These are phyloP conservation scores for Dolichallabes microphthalmus DNA, from an alignment of 2,113 vertebrate genomes.

Conservation along the genomic window DNA sequence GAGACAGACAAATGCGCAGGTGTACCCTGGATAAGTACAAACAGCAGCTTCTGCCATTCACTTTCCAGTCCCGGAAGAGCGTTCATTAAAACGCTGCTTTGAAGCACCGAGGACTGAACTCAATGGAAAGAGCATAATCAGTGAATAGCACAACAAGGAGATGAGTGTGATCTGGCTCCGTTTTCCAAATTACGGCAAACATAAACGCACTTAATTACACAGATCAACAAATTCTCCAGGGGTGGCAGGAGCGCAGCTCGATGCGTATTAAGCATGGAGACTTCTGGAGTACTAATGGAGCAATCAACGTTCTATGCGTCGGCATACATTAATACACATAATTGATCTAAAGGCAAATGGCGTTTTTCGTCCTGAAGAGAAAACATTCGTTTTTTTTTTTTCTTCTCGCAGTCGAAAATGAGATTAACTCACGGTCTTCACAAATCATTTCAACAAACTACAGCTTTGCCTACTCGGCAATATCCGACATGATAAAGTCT, in stretches of 20 bases:
- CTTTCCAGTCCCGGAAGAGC: constrained; percentile 36
- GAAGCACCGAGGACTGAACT: constrained; percentile 48
- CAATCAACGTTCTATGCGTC: constrained; percentile 39
- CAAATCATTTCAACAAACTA: constrained; percentile 30
- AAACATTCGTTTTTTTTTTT: constrained; percentile 47
- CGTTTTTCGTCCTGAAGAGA: constrained; percentile 32
- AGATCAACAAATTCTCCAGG: constrained; percentile 70
- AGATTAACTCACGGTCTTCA: constrained; percentile 19
- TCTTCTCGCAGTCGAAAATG: constrained; percentile 33
- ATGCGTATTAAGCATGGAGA: constrained; percentile 69
- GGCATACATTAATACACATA: constrained; percentile 45
- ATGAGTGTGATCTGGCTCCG: constrained; percentile 65
- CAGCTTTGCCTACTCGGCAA: constrained; percentile 37
- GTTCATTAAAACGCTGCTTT: constrained; percentile 54
- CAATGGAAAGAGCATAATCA: constrained; percentile 49
- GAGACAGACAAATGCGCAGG: constrained; percentile 30
- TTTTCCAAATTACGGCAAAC: constrained; percentile 71
- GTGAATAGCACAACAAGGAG: constrained; percentile 63
- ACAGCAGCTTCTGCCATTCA: constrained; percentile 33
- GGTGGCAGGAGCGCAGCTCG: constrained; percentile 52
- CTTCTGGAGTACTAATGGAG: constrained; percentile 55
- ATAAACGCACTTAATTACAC: constrained; percentile 72
- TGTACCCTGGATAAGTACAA: constrained; percentile 28
- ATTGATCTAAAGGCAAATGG: constrained; percentile 48
- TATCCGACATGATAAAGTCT: constrained; percentile 26